These are phyloP conservation scores for Ispidina lecontei DNA, from an alignment of 2,797 vertebrate genomes.

Conservation along the genomic window DNA sequence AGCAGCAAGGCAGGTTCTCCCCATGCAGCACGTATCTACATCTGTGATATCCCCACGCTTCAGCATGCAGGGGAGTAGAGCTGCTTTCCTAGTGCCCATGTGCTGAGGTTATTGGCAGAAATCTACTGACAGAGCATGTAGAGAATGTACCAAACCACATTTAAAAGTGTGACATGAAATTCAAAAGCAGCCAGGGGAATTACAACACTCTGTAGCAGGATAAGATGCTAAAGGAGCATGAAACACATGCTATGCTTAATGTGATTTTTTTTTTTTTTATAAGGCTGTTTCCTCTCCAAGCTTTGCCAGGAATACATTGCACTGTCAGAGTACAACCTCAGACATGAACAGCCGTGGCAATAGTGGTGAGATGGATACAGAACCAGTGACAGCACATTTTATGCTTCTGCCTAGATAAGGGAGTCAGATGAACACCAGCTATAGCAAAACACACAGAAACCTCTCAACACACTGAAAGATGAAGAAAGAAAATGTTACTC, in stretches of 20 bases:
- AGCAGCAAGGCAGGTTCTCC: neutral
- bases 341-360: neutral
- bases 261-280: slow-evolving; percentile 44
- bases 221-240: slow-evolving; percentile 63
- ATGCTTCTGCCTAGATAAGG: neutral
- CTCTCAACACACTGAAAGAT: neutral
- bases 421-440: neutral
- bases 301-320: neutral
- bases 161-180: slow-evolving; percentile 64
- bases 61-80: neutral
- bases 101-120: slow-evolving; percentile 48
- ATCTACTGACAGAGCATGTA: slow-evolving; percentile 66
- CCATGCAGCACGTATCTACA: neutral
- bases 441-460: neutral
- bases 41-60: neutral
- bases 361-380: neutral
- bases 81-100: neutral
- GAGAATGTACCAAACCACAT: slow-evolving; percentile 66
- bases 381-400: neutral
- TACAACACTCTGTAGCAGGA: slow-evolving; percentile 50
- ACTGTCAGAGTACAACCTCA: neutral
- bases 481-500: neutral
- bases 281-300: neutral
- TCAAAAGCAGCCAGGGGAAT: slow-evolving; percentile 70
- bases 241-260: slow-evolving; percentile 67